Evolutionary conservation across 1,140 invertebrate species (phyloP).

Genomic region (Matsumurasca onukii): DNA sequence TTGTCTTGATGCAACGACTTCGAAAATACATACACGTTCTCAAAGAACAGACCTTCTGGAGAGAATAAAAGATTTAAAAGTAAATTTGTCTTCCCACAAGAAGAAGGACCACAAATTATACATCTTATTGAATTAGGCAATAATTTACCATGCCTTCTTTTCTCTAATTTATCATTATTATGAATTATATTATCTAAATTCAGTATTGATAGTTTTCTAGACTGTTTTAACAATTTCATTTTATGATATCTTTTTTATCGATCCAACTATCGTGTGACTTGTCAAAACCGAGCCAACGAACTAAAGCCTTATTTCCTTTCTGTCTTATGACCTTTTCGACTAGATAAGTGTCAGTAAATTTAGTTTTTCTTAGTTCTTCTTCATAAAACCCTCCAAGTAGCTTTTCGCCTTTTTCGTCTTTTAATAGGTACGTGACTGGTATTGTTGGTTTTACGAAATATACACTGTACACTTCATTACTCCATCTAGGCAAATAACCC

Average conservation of each 20-base stretch:
- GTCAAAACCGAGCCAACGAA: conserved; percentile 47
- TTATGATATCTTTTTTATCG: conserved; percentile 35
- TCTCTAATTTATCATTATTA: neutral
- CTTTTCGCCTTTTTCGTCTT: conserved; percentile 29
- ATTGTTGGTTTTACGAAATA: conserved; percentile 28
- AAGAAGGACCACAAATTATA: conserved; percentile 43
- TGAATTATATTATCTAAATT: neutral
- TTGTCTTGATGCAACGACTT: conserved; percentile 47
- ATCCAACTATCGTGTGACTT: too few relatives aligned
- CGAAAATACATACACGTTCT: conserved; percentile 49
- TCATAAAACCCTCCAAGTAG: conserved; percentile 44
- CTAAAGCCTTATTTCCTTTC: conserved; percentile 43
- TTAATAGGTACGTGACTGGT: conserved; percentile 34
- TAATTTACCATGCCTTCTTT: conserved; percentile 36
- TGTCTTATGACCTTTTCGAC: conserved; percentile 44
- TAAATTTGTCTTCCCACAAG: conserved; percentile 48
- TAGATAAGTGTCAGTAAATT: conserved; percentile 44
- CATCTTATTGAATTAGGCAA: too few relatives aligned
- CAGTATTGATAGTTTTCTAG: neutral
- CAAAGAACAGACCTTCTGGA: conserved; percentile 47
- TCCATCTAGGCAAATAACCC: conserved; percentile 35
- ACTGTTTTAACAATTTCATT: conserved; percentile 16
- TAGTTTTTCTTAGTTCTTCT: conserved; percentile 41
- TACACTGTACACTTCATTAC: conserved; percentile 33
- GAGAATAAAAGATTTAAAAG: too few relatives aligned